Percentiles rank a stretch among this genome's conserved stretches.
These are phyloP conservation scores for Nineta flava DNA, from an alignment of 2,888 invertebrate species.

Conservation along the genomic window DNA sequence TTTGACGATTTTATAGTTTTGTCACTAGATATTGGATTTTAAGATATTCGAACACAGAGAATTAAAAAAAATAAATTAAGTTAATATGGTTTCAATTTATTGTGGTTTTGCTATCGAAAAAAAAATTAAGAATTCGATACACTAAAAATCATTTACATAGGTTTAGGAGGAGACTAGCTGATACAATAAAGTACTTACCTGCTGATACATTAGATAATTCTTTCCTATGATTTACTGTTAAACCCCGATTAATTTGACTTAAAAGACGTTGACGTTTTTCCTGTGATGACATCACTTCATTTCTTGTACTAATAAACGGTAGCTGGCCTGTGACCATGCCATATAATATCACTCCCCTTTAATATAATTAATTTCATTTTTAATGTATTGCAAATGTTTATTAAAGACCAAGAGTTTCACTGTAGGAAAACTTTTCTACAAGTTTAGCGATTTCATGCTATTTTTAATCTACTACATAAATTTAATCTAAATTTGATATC, in stretches of 20 bases:
- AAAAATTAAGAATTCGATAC: not conserved
- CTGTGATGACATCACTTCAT: conserved; percentile 29
- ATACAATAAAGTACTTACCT: conserved; percentile 6
- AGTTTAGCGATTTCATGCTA: too few relatives aligned
- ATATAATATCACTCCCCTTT: conserved; percentile 57
- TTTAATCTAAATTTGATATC: too few relatives aligned
- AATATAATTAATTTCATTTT: conserved; percentile 9
- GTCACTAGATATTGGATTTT: too few relatives aligned
- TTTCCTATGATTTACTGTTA: conserved; percentile 38
- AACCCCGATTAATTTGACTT: conserved; percentile 48
- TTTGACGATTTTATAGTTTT: too few relatives aligned
- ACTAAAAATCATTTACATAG: not conserved
- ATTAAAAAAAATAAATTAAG: too few relatives aligned
- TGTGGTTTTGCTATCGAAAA: not conserved
- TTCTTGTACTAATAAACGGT: conserved; percentile 39
- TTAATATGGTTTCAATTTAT: too few relatives aligned
- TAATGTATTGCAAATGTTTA: not conserved
- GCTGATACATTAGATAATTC: conserved; percentile 30
- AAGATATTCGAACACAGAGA: too few relatives aligned
- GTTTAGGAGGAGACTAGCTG: too few relatives aligned
- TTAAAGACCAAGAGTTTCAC: not conserved
- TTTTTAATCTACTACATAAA: too few relatives aligned
- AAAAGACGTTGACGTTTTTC: conserved; percentile 43
- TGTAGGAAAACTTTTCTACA: too few relatives aligned
- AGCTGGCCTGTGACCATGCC: conserved; percentile 58